phyloP scores from a whole-genome alignment of 2,113 vertebrate species.

The Tautogolabrus adspersus region DNA sequence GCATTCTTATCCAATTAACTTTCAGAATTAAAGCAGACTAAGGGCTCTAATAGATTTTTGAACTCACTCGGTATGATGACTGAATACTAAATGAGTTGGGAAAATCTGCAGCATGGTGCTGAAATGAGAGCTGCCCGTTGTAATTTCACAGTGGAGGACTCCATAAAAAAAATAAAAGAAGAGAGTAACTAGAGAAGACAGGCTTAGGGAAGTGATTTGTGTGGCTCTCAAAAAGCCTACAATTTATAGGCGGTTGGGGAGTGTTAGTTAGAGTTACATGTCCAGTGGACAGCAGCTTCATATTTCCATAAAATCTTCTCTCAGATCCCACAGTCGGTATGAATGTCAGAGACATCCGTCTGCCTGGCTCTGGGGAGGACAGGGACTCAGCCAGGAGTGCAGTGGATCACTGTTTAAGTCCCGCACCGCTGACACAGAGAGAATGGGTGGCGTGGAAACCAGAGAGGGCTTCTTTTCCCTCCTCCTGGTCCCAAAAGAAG shows the following conservation, averaged over 20 bases:
- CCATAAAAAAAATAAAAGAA: slow-evolving; percentile 36
- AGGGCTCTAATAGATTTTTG: slow-evolving; percentile 42
- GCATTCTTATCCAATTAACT: slow-evolving; percentile 50
- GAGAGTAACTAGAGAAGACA: slow-evolving; percentile 41
- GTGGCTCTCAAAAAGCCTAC: slow-evolving; percentile 46
- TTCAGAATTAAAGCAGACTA: slow-evolving; percentile 26
- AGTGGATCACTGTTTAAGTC: slow-evolving; percentile 45
- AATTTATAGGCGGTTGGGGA: slow-evolving; percentile 60
- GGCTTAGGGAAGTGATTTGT: slow-evolving; percentile 52
- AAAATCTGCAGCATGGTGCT: slow-evolving; percentile 40
- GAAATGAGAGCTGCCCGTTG: slow-evolving; percentile 47
- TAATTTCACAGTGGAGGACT: slow-evolving; percentile 59
- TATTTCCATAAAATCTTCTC: slow-evolving; percentile 67
- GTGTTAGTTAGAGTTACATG: slow-evolving; percentile 62
- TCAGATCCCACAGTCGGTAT: slow-evolving; percentile 60
- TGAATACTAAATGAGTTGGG: slow-evolving; percentile 25
- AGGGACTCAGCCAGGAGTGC: slow-evolving; percentile 37
- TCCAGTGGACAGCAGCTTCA: slow-evolving; percentile 65
- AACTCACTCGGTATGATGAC: slow-evolving; percentile 14
- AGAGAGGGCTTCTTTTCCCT: slow-evolving; percentile 44
- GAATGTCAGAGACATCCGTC: slow-evolving; percentile 71
- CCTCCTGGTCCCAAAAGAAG: slow-evolving; percentile 67
- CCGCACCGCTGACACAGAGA: slow-evolving; percentile 25
- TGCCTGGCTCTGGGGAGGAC: slow-evolving; percentile 58
- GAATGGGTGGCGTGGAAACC: slow-evolving; percentile 61